phyloP scores from a whole-genome alignment of 1,140 invertebrate genomes.

The Lerema accius region DNA sequence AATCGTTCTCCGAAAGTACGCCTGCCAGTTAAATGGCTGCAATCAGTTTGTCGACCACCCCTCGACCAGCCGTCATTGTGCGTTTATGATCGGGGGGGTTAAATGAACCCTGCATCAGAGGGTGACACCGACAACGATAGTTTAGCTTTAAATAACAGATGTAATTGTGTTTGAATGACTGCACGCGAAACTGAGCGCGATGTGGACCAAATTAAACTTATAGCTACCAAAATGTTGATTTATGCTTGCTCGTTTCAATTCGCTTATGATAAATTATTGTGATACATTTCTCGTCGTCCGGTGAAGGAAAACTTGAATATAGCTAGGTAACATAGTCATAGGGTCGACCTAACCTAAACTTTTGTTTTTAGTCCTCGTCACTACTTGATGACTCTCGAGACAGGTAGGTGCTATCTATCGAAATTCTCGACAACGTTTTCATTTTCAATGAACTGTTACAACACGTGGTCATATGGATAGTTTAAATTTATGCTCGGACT shows the following conservation, averaged over 20 bases:
- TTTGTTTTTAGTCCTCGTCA: too few species aligned
- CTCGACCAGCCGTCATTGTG: slow-evolving; percentile 54
- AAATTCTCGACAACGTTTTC: too few species aligned
- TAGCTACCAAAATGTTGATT: slow-evolving; percentile 20
- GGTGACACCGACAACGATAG: slow-evolving; percentile 54
- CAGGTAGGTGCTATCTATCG: too few species aligned
- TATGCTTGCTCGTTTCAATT: background rate
- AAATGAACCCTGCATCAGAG: slow-evolving; percentile 57
- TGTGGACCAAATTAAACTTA: slow-evolving; percentile 42
- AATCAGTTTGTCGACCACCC: slow-evolving; percentile 54
- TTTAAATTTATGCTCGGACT: too few species aligned
- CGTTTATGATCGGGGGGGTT: slow-evolving; percentile 59
- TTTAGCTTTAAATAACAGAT: slow-evolving; percentile 75
- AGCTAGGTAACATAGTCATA: too few species aligned
- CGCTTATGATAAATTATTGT: background rate
- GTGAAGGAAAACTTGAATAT: too few species aligned
- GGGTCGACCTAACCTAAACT: too few species aligned
- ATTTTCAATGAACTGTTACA: too few species aligned
- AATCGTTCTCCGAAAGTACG: slow-evolving; percentile 37
- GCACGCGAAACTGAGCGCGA: slow-evolving; percentile 36
- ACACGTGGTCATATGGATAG: too few species aligned
- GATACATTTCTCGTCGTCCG: too few species aligned
- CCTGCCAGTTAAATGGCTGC: slow-evolving; percentile 55
- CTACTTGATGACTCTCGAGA: too few species aligned
- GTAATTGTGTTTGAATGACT: slow-evolving; percentile 75